Percentiles rank a stretch among this genome's conserved stretches.
Evolutionary conservation across 2,113 vertebrate species (phyloP).

Genomic region (Scomber scombrus): DNA sequence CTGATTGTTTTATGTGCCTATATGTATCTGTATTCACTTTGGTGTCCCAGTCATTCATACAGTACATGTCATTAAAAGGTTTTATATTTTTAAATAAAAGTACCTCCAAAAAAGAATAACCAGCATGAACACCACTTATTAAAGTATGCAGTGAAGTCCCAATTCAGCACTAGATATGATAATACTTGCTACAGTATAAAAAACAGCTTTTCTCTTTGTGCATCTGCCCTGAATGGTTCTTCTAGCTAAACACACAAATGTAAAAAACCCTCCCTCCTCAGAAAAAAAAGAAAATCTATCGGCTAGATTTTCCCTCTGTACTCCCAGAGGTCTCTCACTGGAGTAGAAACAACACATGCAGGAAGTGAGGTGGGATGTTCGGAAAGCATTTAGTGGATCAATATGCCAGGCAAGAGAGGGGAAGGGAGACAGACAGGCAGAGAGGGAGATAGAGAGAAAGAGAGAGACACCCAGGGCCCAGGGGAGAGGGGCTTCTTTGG

Average conservation of each 20-base stretch:
- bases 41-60: no score
- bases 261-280: neutral
- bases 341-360: conserved; percentile 86
- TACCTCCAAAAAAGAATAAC: neutral
- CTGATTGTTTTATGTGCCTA: neutral
- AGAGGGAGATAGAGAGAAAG: conserved; percentile 36
- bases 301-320: conserved; percentile 84
- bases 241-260: conserved; percentile 27
- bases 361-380: conserved; percentile 86
- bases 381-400: conserved; percentile 84
- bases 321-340: conserved; percentile 75
- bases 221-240: neutral
- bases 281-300: conserved; percentile 74
- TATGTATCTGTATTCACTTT: neutral
- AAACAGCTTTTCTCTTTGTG: neutral
- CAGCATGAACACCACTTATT: no score
- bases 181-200: neutral
- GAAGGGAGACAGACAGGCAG: conserved; percentile 64
- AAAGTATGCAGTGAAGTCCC: neutral
- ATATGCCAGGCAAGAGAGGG: conserved; percentile 78
- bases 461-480: conserved; percentile 69
- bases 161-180: neutral
- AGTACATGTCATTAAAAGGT: no score
- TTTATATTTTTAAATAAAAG: neutral
- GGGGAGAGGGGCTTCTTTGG: conserved; percentile 72